These are phyloP conservation scores for Stomatorhinus walkeri DNA, from an alignment of 2,797 vertebrate species.

Conservation along the genomic window DNA sequence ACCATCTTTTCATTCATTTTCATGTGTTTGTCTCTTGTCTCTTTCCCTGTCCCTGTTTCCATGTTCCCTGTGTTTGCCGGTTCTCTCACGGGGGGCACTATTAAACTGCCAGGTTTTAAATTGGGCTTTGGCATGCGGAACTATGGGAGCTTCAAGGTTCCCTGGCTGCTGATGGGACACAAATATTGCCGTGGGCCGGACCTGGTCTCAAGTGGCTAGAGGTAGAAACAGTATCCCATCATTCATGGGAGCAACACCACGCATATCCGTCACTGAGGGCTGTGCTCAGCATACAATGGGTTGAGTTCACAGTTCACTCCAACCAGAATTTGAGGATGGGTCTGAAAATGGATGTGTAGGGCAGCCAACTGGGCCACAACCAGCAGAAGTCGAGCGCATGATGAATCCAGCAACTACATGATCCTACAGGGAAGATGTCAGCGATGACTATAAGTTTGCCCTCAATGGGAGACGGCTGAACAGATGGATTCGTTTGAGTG, in stretches of 20 bases:
- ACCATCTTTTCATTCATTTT: not conserved
- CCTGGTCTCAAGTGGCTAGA: not conserved
- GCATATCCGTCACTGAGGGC: not conserved
- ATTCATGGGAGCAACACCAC: not conserved
- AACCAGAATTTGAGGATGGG: not conserved
- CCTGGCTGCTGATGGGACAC: not conserved
- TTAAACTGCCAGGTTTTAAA: not conserved
- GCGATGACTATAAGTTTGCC: not conserved
- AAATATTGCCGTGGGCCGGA: not conserved
- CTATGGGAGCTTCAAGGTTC: not conserved
- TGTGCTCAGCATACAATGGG: not conserved
- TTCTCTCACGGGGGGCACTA: not conserved
- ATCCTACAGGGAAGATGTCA: not conserved
- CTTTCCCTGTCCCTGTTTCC: not conserved
- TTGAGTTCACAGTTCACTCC: not conserved
- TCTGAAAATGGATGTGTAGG: not conserved
- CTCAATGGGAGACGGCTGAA: not conserved
- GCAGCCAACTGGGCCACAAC: not conserved
- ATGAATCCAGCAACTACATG: not conserved
- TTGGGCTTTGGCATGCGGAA: not conserved
- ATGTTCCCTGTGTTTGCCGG: not conserved
- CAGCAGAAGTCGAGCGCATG: not conserved
- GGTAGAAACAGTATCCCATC: not conserved
- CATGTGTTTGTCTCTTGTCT: not conserved
- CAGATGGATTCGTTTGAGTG: not conserved